Evolutionary conservation across 2,888 invertebrate genomes (phyloP).

Genomic region (Hedya salicella): DNA sequence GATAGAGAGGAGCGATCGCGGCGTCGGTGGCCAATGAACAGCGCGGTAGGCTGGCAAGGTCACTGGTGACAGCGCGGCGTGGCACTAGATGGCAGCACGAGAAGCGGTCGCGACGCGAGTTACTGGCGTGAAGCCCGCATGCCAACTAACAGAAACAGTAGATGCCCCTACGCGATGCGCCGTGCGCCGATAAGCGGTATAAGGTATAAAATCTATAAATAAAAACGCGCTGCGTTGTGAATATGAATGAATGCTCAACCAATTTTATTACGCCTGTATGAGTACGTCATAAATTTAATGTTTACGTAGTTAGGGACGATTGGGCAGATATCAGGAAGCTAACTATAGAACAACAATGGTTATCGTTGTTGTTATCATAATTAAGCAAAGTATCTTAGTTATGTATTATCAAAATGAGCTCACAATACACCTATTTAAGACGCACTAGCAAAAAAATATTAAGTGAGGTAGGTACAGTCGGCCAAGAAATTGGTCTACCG

Average conservation of each 20-base stretch:
- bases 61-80: constrained; percentile 62
- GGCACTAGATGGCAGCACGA: constrained; percentile 70
- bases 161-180: constrained; percentile 69
- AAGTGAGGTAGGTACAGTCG: no score
- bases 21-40: constrained; percentile 80
- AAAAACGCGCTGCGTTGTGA: constrained; percentile 73
- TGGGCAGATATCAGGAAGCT: constrained; percentile 5
- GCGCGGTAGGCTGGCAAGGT: constrained; percentile 76
- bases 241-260: constrained; percentile 73
- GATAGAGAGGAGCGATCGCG: constrained; percentile 65
- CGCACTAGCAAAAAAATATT: no score
- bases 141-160: constrained; percentile 67
- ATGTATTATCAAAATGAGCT: background rate
- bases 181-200: constrained; percentile 82
- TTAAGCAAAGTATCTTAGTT: constrained; percentile 7
- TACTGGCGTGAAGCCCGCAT: constrained; percentile 75
- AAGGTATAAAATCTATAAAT: constrained; percentile 69
- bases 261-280: constrained; percentile 39
- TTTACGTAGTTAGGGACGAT: background rate
- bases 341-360: background rate
- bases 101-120: constrained; percentile 62
- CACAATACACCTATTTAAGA: no score
- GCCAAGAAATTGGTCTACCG: no score
- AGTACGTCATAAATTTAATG: constrained; percentile 32
- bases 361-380: constrained; percentile 11